Evolutionary conservation across 2,797 vertebrate species (phyloP).

Genomic region (Platalea minor): DNA sequence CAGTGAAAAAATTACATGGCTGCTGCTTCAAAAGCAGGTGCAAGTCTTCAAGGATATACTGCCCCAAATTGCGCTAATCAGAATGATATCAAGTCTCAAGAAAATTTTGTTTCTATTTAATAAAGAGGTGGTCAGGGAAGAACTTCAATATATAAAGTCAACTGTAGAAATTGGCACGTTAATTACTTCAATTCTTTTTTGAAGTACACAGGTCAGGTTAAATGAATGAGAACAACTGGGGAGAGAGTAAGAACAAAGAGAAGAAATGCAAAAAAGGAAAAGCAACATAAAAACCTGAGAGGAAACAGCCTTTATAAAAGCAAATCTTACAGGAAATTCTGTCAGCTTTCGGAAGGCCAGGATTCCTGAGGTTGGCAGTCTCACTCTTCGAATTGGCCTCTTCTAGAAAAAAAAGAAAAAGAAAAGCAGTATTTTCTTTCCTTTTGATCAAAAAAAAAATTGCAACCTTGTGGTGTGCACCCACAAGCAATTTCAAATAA

Average conservation of each 20-base stretch:
- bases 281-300: background rate
- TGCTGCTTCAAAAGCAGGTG: background rate
- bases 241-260: background rate
- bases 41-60: background rate
- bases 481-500: background rate
- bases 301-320: background rate
- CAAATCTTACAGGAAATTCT: conserved; percentile 9
- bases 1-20: background rate
- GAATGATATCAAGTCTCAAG: background rate
- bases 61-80: background rate
- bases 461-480: background rate
- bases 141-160: background rate
- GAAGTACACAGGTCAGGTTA: background rate
- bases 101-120: background rate
- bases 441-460: background rate
- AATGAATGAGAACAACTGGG: background rate
- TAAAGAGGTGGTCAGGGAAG: background rate
- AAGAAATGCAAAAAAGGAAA: background rate
- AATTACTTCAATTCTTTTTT: background rate
- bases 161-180: accelerated
- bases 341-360: background rate
- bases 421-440: background rate
- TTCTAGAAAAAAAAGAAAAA: background rate
- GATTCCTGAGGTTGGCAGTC: background rate
- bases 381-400: background rate